phyloP scores from a whole-genome alignment of 92 coral and sea anemone species.

The Porites divaricata region DNA sequence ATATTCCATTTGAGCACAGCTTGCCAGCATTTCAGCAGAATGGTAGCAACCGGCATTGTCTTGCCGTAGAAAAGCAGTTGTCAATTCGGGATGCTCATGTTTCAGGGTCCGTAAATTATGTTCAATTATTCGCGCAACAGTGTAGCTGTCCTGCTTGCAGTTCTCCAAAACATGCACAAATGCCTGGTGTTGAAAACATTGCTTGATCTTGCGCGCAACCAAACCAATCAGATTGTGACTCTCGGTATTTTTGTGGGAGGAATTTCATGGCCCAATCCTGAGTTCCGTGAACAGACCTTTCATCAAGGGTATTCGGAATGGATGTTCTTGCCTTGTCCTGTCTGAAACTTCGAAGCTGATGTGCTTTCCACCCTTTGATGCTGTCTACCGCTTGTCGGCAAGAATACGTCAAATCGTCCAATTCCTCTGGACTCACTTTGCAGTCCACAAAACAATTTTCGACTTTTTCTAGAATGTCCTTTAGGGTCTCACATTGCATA shows the following conservation, averaged over 20 bases:
- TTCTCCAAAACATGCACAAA: background rate
- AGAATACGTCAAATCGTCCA: too few species aligned
- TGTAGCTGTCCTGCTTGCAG: background rate
- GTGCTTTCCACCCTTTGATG: too few species aligned
- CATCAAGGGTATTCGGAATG: too few species aligned
- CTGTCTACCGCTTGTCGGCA: too few species aligned
- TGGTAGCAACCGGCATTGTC: constrained; percentile 25
- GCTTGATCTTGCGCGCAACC: background rate
- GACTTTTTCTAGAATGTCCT: too few species aligned
- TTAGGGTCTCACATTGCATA: too few species aligned
- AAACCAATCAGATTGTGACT: too few species aligned
- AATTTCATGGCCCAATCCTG: constrained; percentile 7
- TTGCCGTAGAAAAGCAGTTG: background rate
- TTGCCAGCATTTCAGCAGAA: background rate
- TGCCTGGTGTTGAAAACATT: background rate
- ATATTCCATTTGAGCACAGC: background rate
- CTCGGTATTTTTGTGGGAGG: too few species aligned
- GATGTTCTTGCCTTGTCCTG: too few species aligned
- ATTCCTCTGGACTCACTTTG: too few species aligned
- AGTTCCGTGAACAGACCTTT: background rate
- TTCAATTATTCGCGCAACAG: background rate
- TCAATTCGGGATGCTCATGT: constrained; percentile 4
- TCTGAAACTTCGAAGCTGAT: too few species aligned
- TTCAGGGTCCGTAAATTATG: background rate
- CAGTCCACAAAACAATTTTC: too few species aligned